A percentile compares a stretch with the other conserved stretches of the same genome.
Conservation (phyloP, 2,113 vertebrate species). For the Gallinago paraguaiae region DNA sequence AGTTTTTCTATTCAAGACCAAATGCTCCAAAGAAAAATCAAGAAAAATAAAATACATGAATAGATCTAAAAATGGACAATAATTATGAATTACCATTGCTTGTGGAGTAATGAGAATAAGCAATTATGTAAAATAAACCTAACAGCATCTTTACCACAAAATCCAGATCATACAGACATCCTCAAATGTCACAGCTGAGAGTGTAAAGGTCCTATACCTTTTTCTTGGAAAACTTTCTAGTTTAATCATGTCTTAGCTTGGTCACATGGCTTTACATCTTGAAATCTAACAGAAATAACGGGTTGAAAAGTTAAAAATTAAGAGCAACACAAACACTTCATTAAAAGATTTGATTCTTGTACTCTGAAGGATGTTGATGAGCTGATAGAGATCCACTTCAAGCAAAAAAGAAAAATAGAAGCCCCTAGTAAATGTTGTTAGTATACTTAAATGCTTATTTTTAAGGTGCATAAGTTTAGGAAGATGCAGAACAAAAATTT, state of each 20-base stretch:
- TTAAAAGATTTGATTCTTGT: background rate
- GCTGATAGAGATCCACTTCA: background rate
- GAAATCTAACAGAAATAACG: constrained; percentile 3
- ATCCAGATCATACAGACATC: background rate
- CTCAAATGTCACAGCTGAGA: background rate
- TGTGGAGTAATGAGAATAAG: background rate
- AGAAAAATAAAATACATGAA: background rate
- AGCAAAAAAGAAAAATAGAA: background rate
- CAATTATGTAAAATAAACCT: background rate
- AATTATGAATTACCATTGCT: background rate
- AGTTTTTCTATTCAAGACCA: background rate
- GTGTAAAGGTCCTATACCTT: background rate
- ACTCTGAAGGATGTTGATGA: background rate
- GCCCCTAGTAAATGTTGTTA: background rate
- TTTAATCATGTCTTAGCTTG: background rate
- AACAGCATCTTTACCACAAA: background rate
- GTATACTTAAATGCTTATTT: background rate
- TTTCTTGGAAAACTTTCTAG: background rate
- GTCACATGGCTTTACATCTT: background rate
- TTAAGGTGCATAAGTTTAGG: background rate
- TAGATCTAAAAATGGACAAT: background rate
- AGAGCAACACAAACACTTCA: background rate
- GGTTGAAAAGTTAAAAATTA: background rate
- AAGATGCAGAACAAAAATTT: background rate
- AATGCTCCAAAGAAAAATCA: background rate